Evolutionary conservation across 2,113 vertebrate genomes (phyloP).

Genomic region (Anser brachyrhynchus): DNA sequence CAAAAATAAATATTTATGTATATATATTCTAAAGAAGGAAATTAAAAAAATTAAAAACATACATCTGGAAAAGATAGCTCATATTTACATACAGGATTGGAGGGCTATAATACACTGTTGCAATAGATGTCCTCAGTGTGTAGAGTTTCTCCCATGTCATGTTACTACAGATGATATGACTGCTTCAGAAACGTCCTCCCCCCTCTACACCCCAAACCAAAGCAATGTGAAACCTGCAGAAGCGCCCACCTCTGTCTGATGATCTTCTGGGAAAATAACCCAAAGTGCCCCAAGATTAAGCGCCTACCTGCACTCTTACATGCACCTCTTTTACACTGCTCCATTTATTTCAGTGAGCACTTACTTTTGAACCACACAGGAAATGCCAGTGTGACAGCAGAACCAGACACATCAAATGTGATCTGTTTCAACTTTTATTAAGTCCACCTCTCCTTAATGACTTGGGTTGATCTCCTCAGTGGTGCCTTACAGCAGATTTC

Average conservation of each 20-base stretch:
- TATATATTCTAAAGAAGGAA: constrained; percentile 5
- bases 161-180: neutral
- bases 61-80: neutral
- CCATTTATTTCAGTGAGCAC: neutral
- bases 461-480: neutral
- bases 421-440: neutral
- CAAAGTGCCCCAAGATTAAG: neutral
- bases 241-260: neutral
- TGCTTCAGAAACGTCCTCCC: neutral
- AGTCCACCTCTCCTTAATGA: neutral
- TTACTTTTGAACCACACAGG: neutral
- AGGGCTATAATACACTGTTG: constrained; percentile 35
- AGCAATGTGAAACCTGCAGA: constrained; percentile 11
- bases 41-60: neutral
- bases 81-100: constrained; percentile 5
- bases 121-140: constrained; percentile 51
- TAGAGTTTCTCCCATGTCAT: constrained; percentile 5
- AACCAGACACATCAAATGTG: neutral
- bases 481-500: constrained; percentile 32
- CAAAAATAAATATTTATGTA: neutral
- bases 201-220: neutral
- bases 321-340: neutral
- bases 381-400: neutral
- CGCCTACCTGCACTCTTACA: neutral
- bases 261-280: neutral